phyloP scores from a whole-genome alignment of 2,113 vertebrate species.

The Barnardius zonarius region DNA sequence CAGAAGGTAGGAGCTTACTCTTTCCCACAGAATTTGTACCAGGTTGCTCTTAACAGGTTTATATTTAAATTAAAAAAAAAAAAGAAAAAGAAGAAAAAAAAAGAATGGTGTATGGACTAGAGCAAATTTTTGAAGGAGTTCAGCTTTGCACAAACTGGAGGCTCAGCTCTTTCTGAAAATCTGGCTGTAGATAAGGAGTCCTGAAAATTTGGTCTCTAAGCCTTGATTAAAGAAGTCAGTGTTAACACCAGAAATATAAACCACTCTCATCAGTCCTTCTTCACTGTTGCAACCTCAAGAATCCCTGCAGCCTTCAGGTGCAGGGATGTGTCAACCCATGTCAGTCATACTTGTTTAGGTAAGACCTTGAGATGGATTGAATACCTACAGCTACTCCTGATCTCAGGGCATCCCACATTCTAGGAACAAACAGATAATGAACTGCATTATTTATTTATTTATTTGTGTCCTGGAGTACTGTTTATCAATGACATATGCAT shows the following conservation, averaged over 20 bases:
- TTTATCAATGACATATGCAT: constrained; percentile 12
- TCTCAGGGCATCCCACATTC: background rate
- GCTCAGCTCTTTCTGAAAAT: background rate
- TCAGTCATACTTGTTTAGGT: background rate
- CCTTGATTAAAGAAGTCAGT: background rate
- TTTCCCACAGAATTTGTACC: background rate
- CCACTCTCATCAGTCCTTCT: background rate
- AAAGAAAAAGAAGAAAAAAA: background rate
- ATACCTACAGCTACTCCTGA: background rate
- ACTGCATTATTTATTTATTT: background rate
- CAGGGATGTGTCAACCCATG: accelerated
- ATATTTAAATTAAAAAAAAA: background rate
- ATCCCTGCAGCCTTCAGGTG: background rate
- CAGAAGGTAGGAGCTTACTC: background rate
- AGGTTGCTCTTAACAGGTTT: accelerated
- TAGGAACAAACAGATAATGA: background rate
- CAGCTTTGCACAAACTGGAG: background rate
- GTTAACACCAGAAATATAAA: background rate
- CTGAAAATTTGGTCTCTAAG: background rate
- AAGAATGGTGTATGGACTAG: accelerated
- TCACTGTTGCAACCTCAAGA: background rate
- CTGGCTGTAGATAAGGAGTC: background rate
- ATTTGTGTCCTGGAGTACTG: background rate
- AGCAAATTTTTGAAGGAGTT: background rate
- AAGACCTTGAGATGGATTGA: background rate